These are phyloP conservation scores for Pithys albifrons DNA, from an alignment of 2,113 vertebrate species.

Conservation along the genomic window DNA sequence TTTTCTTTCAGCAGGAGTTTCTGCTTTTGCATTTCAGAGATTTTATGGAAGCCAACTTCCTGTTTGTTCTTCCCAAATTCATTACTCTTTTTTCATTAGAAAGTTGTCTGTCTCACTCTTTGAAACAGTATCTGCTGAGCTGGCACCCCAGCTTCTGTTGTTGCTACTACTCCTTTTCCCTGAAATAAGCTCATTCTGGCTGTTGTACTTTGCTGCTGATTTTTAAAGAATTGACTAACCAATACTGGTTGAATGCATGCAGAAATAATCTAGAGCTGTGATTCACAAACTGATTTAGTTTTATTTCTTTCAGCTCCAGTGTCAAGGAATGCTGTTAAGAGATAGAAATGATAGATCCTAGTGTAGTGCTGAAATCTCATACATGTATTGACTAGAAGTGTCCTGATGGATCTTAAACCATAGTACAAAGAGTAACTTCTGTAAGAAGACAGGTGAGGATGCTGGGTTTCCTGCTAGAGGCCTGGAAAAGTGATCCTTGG, in stretches of 20 bases:
- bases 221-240: not conserved
- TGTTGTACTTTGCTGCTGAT: not conserved
- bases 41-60: not conserved
- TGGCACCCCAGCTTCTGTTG: not conserved
- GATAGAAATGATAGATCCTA: not conserved
- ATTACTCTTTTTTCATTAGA: not conserved
- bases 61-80: not conserved
- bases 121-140: not conserved
- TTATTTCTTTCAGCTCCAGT: not conserved
- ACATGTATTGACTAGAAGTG: not conserved
- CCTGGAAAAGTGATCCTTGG: not conserved
- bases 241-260: not conserved
- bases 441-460: not conserved
- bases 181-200: not conserved
- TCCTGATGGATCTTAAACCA: not conserved
- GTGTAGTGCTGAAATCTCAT: not conserved
- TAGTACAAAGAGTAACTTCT: not conserved
- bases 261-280: not conserved
- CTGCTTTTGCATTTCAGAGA: not conserved
- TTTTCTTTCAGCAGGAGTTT: not conserved
- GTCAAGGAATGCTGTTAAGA: not conserved
- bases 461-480: not conserved
- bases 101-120: not conserved
- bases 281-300: not conserved
- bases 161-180: not conserved